phyloP scores from a whole-genome alignment of 2,113 vertebrate genomes.

The Archilochus colubris region DNA sequence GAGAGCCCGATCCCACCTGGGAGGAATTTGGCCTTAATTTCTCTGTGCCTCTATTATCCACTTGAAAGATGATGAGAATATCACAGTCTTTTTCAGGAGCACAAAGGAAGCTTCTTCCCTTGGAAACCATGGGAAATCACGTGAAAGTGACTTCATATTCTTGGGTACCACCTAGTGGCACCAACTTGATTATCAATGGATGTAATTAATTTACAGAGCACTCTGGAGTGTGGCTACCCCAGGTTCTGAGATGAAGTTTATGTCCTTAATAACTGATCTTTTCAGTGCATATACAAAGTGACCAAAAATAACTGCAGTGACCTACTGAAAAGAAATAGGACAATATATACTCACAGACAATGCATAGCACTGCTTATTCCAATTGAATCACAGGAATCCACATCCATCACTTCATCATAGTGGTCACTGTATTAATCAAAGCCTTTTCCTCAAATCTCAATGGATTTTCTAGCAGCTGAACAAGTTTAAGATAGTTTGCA shows the following conservation, averaged over 20 bases:
- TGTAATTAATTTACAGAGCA: background rate
- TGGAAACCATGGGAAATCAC: background rate
- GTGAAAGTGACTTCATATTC: constrained; percentile 8
- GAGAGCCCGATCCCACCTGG: background rate
- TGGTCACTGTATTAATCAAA: fast-evolving
- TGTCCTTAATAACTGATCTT: background rate
- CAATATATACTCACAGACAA: background rate
- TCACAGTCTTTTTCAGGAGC: background rate
- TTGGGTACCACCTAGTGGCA: constrained; percentile 68
- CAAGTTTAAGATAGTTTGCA: background rate
- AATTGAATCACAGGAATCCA: background rate
- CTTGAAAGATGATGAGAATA: background rate
- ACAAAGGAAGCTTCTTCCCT: background rate
- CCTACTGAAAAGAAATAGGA: background rate
- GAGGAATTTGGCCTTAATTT: background rate
- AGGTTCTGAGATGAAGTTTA: background rate
- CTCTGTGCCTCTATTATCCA: background rate
- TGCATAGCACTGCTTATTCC: background rate
- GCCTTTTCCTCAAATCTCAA: background rate
- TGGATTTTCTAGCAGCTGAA: background rate
- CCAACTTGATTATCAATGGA: background rate
- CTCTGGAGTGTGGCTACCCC: background rate
- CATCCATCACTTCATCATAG: background rate
- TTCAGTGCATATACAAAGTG: background rate
- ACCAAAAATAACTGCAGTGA: background rate